Conservation (phyloP, 2,888 invertebrate species). For the Muscina levida region DNA sequence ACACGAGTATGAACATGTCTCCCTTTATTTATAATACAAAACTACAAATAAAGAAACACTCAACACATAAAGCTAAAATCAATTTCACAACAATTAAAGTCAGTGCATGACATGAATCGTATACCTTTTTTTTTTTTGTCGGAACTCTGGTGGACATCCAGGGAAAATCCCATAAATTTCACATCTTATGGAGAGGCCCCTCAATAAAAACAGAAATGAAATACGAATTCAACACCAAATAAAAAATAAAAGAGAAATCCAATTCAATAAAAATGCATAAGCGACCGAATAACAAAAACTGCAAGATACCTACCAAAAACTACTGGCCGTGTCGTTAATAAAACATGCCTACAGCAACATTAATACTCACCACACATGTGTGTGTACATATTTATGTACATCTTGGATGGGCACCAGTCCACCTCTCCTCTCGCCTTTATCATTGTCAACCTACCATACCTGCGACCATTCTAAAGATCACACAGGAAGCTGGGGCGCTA, state of each 20-base stretch:
- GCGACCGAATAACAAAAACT: not conserved
- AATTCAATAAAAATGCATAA: not conserved
- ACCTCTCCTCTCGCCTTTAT: too few species aligned
- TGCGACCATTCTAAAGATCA: too few species aligned
- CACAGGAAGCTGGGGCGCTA: too few species aligned
- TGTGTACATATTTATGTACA: too few species aligned
- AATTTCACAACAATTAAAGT: slow-evolving; percentile 8
- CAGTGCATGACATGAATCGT: not conserved
- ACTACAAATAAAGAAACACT: too few species aligned
- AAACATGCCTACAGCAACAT: too few species aligned
- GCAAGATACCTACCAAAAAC: not conserved
- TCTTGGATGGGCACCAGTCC: too few species aligned
- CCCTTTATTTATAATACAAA: too few species aligned
- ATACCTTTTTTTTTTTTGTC: not conserved
- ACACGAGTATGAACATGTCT: too few species aligned
- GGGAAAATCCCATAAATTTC: slow-evolving; percentile 4
- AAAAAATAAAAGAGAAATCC: slow-evolving; percentile 1
- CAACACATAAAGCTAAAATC: not conserved
- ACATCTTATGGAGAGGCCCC: not conserved
- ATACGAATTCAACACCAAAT: not conserved
- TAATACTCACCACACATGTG: too few species aligned
- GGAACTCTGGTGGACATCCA: not conserved
- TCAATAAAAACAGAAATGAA: not conserved
- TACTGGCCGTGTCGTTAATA: too few species aligned
- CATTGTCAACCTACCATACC: too few species aligned